Conservation (phyloP, 1,140 invertebrate species). For the Cydia fagiglandana region DNA sequence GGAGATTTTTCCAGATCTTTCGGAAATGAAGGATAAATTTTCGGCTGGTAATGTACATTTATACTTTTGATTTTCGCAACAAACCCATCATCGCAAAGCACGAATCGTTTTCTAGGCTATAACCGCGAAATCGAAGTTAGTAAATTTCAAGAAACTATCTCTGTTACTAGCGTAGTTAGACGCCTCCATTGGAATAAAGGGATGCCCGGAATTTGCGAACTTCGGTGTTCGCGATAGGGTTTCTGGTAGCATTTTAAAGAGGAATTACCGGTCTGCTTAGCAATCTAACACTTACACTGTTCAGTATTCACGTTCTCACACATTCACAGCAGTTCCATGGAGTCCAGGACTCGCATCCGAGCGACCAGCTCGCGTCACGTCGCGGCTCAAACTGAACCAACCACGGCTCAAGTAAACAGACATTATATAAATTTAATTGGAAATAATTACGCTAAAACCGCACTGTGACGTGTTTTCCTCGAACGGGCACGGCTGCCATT, state of each 20-base stretch:
- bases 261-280: neutral
- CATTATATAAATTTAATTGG: slow-evolving; percentile 66
- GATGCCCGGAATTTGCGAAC: too few species aligned
- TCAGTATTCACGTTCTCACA: slow-evolving; percentile 7
- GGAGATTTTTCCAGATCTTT: too few species aligned
- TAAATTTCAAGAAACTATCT: too few species aligned
- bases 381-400: slow-evolving; percentile 11
- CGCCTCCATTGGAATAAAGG: too few species aligned
- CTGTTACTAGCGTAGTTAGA: too few species aligned
- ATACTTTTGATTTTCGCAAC: too few species aligned
- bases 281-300: slow-evolving; percentile 2
- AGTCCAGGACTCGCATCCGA: neutral
- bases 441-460: slow-evolving; percentile 60
- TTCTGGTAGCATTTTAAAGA: neutral
- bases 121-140: too few species aligned
- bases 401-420: slow-evolving; percentile 49
- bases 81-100: too few species aligned
- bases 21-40: too few species aligned
- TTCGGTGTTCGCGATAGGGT: too few species aligned
- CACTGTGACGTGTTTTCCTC: slow-evolving; percentile 49
- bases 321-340: slow-evolving; percentile 29
- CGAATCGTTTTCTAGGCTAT: too few species aligned
- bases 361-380: neutral
- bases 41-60: too few species aligned
- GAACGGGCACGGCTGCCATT: slow-evolving; percentile 49